Base-by-base conservation (phyloP, 2,797 vertebrate species). In the Eospalax fontanierii region DNA sequence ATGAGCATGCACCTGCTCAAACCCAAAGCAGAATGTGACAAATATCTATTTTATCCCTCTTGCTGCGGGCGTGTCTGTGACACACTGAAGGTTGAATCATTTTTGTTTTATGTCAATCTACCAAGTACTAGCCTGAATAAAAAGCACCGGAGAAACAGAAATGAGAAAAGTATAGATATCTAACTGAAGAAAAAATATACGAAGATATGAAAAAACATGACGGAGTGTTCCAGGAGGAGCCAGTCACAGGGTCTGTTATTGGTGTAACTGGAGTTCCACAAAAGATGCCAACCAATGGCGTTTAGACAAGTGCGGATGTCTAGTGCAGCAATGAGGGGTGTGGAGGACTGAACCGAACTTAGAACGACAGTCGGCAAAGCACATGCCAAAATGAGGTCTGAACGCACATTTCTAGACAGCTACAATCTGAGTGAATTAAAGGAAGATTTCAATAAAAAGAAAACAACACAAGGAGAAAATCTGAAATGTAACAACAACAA, bases 81-180 rank as follows among this genome's bases (percentile, higher is more conserved):
- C 81, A 95, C 61, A 81, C 0, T 57, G 86, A 80, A 61, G 91
- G 68, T 68, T 90, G 79, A 65, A 66, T 81, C 61, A 63, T 46
- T 94, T 95, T 95, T 96, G 75, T 71, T 94, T 94, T 43, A 82
- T 75, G 80, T 70, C 68, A 82, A 33, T 84, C 65, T 91, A 82
- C 38, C 74, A 92, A 95, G 59, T 94, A 91, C 61, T 66, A 59
- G 30, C 63, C 70, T 79, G 89, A 95, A 68, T 26, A 61, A 38
- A 70, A 81, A 76, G 7, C 79, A 78, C 4, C 4, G 7, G 83
- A 87, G 40, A 91, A 70, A 26, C 61, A 79, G 88, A 88, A 33
- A 75, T 87, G 15, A 74, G 94, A 95, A n/a, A n/a, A 95, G 4
- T 65, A 35, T 1, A 57, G 7, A 40, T 65, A 35, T 15, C 28